These are phyloP conservation scores for Rhabdophis nuchalis DNA, from an alignment of 2,797 vertebrate genomes.

Conservation along the genomic window DNA sequence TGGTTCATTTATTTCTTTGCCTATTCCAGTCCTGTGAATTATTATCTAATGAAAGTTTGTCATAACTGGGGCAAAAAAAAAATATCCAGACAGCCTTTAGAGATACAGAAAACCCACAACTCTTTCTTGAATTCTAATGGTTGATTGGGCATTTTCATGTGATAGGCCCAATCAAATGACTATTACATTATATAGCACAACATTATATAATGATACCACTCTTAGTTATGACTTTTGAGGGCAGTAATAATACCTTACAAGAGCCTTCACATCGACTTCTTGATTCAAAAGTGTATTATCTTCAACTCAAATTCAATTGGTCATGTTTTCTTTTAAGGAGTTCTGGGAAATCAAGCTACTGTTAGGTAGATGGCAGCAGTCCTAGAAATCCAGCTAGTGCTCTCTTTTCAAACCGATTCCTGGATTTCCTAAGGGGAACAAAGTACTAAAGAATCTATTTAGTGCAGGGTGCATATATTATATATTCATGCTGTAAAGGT, in stretches of 20 bases:
- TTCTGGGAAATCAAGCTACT: not conserved
- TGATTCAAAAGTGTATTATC: not conserved
- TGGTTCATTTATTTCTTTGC: not conserved
- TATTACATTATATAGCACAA: not conserved
- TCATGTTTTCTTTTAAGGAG: not conserved
- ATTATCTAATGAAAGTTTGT: not conserved
- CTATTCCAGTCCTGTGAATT: not conserved
- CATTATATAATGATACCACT: not conserved
- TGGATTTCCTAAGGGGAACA: not conserved
- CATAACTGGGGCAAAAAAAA: not conserved
- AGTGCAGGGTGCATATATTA: not conserved
- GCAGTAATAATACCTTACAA: not conserved
- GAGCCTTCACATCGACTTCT: not conserved
- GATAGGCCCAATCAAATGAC: not conserved
- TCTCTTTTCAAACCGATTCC: not conserved
- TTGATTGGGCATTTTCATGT: not conserved
- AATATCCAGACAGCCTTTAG: not conserved
- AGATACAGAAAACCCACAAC: not conserved
- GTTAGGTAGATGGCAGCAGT: not conserved
- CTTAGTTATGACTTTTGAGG: not conserved
- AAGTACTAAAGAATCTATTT: not conserved
- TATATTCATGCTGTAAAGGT: not conserved
- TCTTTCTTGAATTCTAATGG: not conserved
- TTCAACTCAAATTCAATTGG: not conserved
- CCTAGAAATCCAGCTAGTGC: not conserved